phyloP scores from a whole-genome alignment of 2,888 invertebrate genomes.

The Trissonchulus latispiculum region DNA sequence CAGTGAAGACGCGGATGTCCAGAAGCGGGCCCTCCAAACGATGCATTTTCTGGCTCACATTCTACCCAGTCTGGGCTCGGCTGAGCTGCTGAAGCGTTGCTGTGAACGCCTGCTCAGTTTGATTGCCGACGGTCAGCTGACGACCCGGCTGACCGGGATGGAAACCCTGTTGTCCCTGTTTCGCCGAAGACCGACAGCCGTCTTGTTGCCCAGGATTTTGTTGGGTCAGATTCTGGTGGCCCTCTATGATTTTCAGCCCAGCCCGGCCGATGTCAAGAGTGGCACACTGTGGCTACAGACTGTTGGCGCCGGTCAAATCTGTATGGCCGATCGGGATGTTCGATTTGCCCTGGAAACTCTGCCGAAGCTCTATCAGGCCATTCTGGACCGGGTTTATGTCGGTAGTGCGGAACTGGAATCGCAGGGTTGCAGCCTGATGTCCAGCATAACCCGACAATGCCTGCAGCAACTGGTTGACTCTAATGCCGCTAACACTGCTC shows the following conservation, averaged over 20 bases:
- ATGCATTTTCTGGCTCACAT: background rate
- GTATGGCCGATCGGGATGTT: background rate
- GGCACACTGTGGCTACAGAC: background rate
- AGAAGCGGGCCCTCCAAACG: background rate
- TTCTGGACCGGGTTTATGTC: background rate
- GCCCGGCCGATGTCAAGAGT: background rate
- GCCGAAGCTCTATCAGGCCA: background rate
- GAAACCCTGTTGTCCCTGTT: conserved; percentile 35
- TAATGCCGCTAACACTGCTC: background rate
- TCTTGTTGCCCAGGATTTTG: conserved; percentile 31
- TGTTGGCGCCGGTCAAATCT: background rate
- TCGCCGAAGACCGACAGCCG: conserved; percentile 34
- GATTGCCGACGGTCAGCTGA: background rate
- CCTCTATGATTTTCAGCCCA: background rate
- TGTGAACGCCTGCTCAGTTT: background rate
- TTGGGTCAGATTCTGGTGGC: background rate
- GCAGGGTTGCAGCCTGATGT: background rate
- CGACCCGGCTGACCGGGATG: conserved; percentile 27
- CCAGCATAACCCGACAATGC: background rate
- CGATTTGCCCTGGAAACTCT: background rate
- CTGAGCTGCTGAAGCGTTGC: background rate
- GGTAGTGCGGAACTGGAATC: background rate
- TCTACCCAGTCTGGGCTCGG: background rate
- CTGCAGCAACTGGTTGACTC: background rate
- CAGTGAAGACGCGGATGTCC: background rate